phyloP scores from a whole-genome alignment of 1,140 invertebrate species.

The Brachionus angularis region DNA sequence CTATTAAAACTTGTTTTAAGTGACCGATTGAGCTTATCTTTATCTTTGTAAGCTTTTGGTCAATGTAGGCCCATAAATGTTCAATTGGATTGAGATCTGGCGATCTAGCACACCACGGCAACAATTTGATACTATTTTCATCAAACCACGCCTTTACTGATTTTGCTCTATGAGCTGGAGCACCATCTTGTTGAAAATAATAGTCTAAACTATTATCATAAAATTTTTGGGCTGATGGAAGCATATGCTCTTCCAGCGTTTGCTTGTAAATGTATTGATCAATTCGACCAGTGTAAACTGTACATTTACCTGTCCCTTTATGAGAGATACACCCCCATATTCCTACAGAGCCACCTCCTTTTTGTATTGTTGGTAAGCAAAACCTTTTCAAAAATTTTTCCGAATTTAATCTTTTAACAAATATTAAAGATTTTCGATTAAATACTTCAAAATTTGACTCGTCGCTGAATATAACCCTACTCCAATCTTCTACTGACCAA shows the following conservation, averaged over 20 bases:
- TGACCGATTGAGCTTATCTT: no score
- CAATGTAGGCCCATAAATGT: no score
- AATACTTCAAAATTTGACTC: conserved; percentile 1
- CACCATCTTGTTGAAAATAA: conserved; percentile 42
- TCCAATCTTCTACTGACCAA: background rate
- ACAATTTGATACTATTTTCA: conserved; percentile 20
- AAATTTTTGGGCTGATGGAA: background rate
- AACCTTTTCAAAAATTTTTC: background rate
- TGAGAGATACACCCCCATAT: background rate
- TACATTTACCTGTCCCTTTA: background rate
- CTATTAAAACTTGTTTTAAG: no score
- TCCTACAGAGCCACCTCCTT: background rate
- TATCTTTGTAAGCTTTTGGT: no score
- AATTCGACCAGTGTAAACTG: background rate
- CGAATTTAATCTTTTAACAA: background rate
- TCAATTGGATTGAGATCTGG: conserved; percentile 29
- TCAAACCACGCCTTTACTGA: conserved; percentile 36
- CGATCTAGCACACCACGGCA: background rate
- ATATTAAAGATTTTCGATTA: background rate
- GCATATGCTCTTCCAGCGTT: background rate
- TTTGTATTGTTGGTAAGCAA: background rate
- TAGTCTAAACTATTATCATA: background rate
- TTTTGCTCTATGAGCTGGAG: conserved; percentile 27
- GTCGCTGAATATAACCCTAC: background rate
- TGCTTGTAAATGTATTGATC: conserved; percentile 9